Evolutionary conservation across 1,140 invertebrate species (phyloP).

Genomic region (Penaeus chinensis): DNA sequence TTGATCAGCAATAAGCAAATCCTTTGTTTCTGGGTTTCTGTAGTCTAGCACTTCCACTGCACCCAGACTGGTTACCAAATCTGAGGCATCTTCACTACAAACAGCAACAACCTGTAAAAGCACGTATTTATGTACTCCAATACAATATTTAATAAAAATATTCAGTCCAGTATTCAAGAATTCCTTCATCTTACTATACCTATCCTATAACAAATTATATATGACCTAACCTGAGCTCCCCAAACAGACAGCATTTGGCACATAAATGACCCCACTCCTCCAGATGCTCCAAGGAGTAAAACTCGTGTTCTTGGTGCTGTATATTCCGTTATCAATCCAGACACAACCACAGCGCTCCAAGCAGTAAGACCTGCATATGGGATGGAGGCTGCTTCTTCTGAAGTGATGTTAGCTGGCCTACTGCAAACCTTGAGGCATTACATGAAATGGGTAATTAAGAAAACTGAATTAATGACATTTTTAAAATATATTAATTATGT

Average conservation of each 20-base stretch:
- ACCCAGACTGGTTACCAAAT: constrained; percentile 77
- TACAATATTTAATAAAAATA: background rate
- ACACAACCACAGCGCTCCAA: constrained; percentile 48
- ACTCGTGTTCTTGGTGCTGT: constrained; percentile 12
- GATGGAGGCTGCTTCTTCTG: constrained; percentile 76
- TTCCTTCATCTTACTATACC: background rate
- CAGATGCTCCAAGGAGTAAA: constrained; percentile 87
- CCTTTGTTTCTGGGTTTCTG: constrained; percentile 73
- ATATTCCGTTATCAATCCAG: constrained; percentile 23
- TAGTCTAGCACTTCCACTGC: constrained; percentile 86
- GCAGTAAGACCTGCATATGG: constrained; percentile 48
- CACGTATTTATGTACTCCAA: background rate
- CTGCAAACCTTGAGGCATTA: constrained; percentile 72
- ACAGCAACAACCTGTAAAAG: constrained; percentile 77
- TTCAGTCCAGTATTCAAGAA: background rate
- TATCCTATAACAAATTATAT: background rate
- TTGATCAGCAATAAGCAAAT: constrained; percentile 74
- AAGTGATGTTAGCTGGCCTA: constrained; percentile 77
- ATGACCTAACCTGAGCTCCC: constrained; percentile 73
- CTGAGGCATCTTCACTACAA: constrained; percentile 80
- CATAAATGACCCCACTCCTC: constrained; percentile 87
- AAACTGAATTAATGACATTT: background rate
- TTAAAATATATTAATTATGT: background rate
- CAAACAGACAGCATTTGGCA: constrained; percentile 86
- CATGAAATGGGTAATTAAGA: too few relatives aligned